Evolutionary conservation across 1,140 invertebrate species (phyloP).

Genomic region (Wiebesia pumilae): DNA sequence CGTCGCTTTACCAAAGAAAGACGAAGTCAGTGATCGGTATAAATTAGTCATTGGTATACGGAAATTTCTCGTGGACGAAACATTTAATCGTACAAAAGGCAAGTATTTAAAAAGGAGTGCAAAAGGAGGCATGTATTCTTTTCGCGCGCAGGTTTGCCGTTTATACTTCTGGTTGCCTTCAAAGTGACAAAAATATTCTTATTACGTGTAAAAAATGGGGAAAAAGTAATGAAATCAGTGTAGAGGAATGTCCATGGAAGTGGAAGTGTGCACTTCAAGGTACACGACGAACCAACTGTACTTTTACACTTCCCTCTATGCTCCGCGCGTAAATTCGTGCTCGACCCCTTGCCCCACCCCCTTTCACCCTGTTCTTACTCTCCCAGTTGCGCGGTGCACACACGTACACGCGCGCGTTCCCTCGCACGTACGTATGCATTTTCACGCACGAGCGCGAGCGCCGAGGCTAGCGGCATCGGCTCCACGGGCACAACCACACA

Average conservation of each 20-base stretch:
- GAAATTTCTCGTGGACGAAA: too few relatives aligned
- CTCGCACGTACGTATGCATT: not conserved
- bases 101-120: not conserved
- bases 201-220: not conserved
- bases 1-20: not conserved
- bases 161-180: not conserved
- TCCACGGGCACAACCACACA: not conserved
- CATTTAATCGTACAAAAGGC: not conserved
- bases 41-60: not conserved
- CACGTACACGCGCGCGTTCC: not conserved
- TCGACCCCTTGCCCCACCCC: not conserved
- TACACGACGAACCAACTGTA: not conserved
- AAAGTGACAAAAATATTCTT: not conserved
- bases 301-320: not conserved
- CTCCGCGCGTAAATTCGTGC: not conserved
- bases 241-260: not conserved
- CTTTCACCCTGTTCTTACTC: not conserved
- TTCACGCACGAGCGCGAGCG: conserved; percentile 28
- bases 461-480: not conserved
- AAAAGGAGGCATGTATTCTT: not conserved
- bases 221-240: not conserved
- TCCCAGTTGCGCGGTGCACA: not conserved
- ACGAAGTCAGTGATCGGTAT: not conserved
- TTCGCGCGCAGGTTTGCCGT: not conserved
- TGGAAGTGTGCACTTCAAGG: not conserved